Percentiles rank a stretch among this genome's conserved stretches.
These are phyloP conservation scores for Eupithecia insigniata DNA, from an alignment of 2,888 invertebrate species.

Conservation along the genomic window DNA sequence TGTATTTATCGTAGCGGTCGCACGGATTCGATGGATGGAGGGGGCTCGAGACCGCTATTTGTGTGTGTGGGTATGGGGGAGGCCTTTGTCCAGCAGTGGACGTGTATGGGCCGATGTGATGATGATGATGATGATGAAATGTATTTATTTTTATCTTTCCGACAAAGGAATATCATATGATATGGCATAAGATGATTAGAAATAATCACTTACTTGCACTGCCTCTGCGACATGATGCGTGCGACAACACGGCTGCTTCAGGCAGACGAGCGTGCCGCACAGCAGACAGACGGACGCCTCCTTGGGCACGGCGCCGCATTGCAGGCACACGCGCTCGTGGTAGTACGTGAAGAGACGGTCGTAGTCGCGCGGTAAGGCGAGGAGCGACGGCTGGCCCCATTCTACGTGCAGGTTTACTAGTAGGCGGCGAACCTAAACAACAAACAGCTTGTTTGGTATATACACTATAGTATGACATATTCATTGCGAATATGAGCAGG, in stretches of 20 bases:
- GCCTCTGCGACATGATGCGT: slow-evolving; percentile 93
- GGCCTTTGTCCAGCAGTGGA: too few species aligned
- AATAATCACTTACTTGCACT: slow-evolving; percentile 77
- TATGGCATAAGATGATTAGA: too few species aligned
- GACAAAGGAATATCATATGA: too few species aligned
- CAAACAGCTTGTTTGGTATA: not conserved
- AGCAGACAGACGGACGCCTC: slow-evolving; percentile 95
- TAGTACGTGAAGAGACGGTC: slow-evolving; percentile 93
- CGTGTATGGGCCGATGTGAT: too few species aligned
- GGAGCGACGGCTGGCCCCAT: slow-evolving; percentile 92
- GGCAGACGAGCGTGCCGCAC: slow-evolving; percentile 96
- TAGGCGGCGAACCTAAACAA: slow-evolving; percentile 83
- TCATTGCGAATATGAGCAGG: too few species aligned
- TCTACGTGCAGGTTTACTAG: slow-evolving; percentile 89
- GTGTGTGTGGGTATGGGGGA: too few species aligned
- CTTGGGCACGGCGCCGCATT: slow-evolving; percentile 94
- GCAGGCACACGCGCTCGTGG: slow-evolving; percentile 93
- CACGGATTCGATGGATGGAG: too few species aligned
- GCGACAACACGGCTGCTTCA: slow-evolving; percentile 94
- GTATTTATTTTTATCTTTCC: too few species aligned
- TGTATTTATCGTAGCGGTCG: too few species aligned
- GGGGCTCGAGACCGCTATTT: too few species aligned
- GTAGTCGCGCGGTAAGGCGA: slow-evolving; percentile 94
- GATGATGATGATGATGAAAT: too few species aligned
- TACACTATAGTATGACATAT: too few species aligned